Percentiles rank a stretch among this genome's conserved stretches.
Evolutionary conservation across 2,113 vertebrate species (phyloP).

Genomic region (Caloenas nicobarica): DNA sequence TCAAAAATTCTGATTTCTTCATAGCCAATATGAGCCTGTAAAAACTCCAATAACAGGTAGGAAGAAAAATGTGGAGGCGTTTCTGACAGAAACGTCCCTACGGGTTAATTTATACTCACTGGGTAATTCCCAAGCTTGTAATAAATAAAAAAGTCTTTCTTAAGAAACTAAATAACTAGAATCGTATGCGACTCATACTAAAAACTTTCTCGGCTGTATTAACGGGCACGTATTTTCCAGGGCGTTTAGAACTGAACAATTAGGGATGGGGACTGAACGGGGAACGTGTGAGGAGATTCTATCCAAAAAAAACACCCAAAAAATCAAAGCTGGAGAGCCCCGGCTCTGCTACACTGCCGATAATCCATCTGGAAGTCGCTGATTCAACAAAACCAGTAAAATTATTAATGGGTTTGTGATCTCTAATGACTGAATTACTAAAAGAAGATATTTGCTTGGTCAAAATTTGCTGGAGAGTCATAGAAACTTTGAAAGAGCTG

Average conservation of each 20-base stretch:
- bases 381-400: background rate
- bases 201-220: background rate
- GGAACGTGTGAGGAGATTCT: background rate
- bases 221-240: background rate
- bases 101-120: background rate
- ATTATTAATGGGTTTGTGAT: background rate
- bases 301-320: too few relatives aligned
- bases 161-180: background rate
- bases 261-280: background rate
- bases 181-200: accelerated
- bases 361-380: background rate
- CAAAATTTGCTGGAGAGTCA: too few relatives aligned
- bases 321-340: background rate
- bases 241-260: background rate
- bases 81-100: background rate
- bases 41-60: background rate
- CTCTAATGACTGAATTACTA: background rate
- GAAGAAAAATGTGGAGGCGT: background rate
- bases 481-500: background rate
- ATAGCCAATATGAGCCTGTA: too few relatives aligned
- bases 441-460: background rate
- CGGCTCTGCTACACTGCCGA: background rate
- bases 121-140: background rate
- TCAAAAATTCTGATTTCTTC: too few relatives aligned
- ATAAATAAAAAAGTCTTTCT: background rate